These are phyloP conservation scores for Luperina testacea DNA, from an alignment of 2,888 invertebrate species.

Conservation along the genomic window DNA sequence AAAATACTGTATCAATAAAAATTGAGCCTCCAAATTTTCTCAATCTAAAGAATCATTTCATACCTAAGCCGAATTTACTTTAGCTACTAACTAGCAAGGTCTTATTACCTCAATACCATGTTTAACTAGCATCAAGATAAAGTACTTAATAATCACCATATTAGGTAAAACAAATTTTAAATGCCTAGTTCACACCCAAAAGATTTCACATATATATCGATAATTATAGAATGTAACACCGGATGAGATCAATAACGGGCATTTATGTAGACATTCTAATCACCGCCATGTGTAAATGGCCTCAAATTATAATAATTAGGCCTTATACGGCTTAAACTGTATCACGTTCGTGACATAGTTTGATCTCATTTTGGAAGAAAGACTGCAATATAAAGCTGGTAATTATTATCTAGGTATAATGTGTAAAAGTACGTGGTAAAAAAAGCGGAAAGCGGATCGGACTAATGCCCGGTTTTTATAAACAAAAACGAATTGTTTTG, in stretches of 20 bases:
- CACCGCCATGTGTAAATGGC: slow-evolving; percentile 52
- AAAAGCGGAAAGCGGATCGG: slow-evolving; percentile 16
- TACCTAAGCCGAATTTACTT: not conserved
- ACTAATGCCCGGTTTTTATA: too few species aligned
- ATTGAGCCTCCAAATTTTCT: not conserved
- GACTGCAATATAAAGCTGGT: slow-evolving; percentile 25
- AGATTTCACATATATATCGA: slow-evolving; percentile 11
- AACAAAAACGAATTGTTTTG: too few species aligned
- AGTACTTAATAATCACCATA: not conserved
- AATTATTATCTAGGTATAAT: slow-evolving; percentile 10
- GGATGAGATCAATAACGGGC: slow-evolving; percentile 65
- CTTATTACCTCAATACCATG: too few species aligned
- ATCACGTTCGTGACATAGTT: slow-evolving; percentile 61
- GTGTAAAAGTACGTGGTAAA: not conserved
- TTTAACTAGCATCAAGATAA: not conserved
- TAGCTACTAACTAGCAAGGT: not conserved
- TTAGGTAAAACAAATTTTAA: not conserved
- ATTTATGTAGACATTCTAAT: slow-evolving; percentile 38
- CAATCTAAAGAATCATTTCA: not conserved
- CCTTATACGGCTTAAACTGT: slow-evolving; percentile 60
- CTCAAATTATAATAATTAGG: slow-evolving; percentile 64
- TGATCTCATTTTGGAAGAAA: slow-evolving; percentile 47
- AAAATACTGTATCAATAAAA: not conserved
- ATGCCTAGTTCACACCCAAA: slow-evolving; percentile 17
- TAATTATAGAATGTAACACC: slow-evolving; percentile 27